A percentile compares a stretch with the other conserved stretches of the same genome.
Conservation (phyloP, 2,113 vertebrate genomes). For the Percina caprodes region DNA sequence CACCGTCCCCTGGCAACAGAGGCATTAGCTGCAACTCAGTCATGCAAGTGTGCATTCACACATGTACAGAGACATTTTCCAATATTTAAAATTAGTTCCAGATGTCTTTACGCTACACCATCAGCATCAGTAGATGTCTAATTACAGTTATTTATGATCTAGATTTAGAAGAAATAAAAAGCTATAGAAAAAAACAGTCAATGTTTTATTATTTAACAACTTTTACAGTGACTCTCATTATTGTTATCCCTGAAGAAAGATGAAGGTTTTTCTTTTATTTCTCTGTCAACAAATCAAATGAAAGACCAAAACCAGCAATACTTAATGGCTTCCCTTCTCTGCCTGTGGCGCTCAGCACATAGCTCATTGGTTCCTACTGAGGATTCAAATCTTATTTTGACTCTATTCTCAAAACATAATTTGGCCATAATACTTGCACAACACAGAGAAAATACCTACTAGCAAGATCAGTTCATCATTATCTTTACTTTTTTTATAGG, state of each 20-base stretch:
- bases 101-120: neutral
- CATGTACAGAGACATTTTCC: neutral
- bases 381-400: neutral
- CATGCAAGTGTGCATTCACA: neutral
- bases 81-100: neutral
- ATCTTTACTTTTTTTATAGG: neutral
- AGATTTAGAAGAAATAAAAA: neutral
- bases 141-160: neutral
- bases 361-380: constrained; percentile 1
- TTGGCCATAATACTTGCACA: neutral
- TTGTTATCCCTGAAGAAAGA: neutral
- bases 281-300: neutral
- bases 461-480: neutral
- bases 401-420: neutral
- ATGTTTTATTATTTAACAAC: neutral
- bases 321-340: neutral
- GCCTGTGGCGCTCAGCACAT: neutral
- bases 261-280: neutral
- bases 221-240: no score
- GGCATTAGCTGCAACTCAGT: constrained; percentile 35
- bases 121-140: neutral
- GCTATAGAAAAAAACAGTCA: no score
- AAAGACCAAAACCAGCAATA: neutral
- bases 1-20: constrained; percentile 79
- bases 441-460: neutral